Base-by-base conservation (phyloP, 2,797 vertebrate genomes). In the Eulemur coronatus region DNA sequence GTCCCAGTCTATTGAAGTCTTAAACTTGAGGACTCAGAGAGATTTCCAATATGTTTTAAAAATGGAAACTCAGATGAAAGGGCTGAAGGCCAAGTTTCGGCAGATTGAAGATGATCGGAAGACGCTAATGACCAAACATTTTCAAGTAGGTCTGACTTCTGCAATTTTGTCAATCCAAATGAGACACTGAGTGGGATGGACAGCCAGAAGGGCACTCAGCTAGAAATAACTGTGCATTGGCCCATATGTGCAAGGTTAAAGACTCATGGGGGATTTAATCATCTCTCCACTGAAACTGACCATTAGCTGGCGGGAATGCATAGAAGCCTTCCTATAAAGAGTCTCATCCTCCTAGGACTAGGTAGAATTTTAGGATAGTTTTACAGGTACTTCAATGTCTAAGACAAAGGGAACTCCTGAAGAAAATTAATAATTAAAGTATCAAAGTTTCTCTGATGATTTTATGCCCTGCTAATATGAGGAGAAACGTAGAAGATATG, bases 21-120 rank as follows among this genome's bases (percentile, higher is more conserved):
- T 99, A 98, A 99, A 99, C 97, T 98, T 99, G 92, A 99, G 99
- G 52, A 99, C 99, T 50, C 99, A 99, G 99, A 99, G 99, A 96
- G 99, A 99, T 98, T 99, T 99, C 98, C 99, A 99, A 97, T 99
- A 99, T 43, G 99, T 99, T 98, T 99, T 99, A 98, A 99, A 99
- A 99, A 99, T 99, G 99, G 99, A 99, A 98, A 99, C 99, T 38
- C 99, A 99, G 97, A 99, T 99, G 99, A 99, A 99, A 97, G 99
- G 99, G 97, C 98, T 99, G 95, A 99, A 99, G 98, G 99, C 99
- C 97, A 99, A 99, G 98, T 99, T 99, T 98, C 99, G 99, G 97
- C 99, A 99, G 97, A 99, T 99, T 85, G 99, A 99, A 98, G 99
- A 99, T 80, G 99, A 99, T 98, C 99, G 99, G 97, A 99, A 99